Evolutionary conservation across 2,888 invertebrate species (phyloP).

Genomic region (Drosophila stalkeri): DNA sequence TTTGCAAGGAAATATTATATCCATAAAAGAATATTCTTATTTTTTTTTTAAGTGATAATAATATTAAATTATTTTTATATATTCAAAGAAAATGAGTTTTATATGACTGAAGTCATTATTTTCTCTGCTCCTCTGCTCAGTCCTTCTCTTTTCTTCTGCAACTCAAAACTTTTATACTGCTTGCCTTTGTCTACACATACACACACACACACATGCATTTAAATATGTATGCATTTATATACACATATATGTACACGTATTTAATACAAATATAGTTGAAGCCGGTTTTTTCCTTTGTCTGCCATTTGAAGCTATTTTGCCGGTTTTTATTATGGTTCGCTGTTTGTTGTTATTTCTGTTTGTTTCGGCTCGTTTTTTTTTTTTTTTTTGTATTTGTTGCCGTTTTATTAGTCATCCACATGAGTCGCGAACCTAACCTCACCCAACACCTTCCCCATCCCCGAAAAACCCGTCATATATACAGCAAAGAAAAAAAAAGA

Average conservation of each 20-base stretch:
- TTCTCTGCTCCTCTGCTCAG: background rate
- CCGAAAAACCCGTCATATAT: conserved; percentile 25
- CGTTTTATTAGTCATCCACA: conserved; percentile 69
- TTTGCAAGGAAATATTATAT: background rate
- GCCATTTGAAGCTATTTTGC: conserved; percentile 66
- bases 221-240: background rate
- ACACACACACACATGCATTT: background rate
- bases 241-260: background rate
- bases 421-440: conserved; percentile 38
- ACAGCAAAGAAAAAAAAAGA: background rate
- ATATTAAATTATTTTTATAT: too few species aligned
- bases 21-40: background rate
- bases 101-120: background rate
- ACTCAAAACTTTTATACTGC: conserved; percentile 32
- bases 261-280: conserved; percentile 45
- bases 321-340: conserved; percentile 60
- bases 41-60: too few species aligned
- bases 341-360: conserved; percentile 42
- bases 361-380: conserved; percentile 37
- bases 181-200: conserved; percentile 3
- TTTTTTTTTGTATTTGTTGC: conserved; percentile 34
- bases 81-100: background rate
- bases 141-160: conserved; percentile 1
- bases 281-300: conserved; percentile 77
- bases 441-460: conserved; percentile 6